Base-by-base conservation (phyloP, 2,888 invertebrate genomes). In the Parnassius apollo region DNA sequence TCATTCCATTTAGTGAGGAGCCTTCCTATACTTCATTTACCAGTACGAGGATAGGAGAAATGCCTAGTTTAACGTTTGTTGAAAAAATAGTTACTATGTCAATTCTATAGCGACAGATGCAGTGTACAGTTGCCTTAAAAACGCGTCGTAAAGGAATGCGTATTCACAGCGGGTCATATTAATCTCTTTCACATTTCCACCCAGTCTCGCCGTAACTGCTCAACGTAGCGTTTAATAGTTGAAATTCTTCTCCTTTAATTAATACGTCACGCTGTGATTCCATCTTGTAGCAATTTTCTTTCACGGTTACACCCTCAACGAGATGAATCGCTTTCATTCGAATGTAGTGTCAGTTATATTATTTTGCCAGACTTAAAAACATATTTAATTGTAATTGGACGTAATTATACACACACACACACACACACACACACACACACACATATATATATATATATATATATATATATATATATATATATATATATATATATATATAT, bases 101-200 rank as follows among this genome's bases (percentile, higher is more conserved):
- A 13, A 49, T 49, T 49, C 3, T 49, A 49, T n/a, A 49, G 49
- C 13, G 13, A 49, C 49, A 49, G n/a, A 46, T 49, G 1, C 60
- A 68, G 35, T 78, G 69, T 65, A 51, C 4, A 12, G 2, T 55
- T 48, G 44, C 11, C 78, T 65, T 69, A 55, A 71, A 35, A 69
- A 69, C 77, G 81, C 79, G 81, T 84, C 77, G 75, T 76, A 76
- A 79, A 85, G 86, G 86, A 85, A 87, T 87, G 81, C 81, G 81
- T 76, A 79, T 77, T 78, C 81, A 68, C 72, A 71, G 74, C 78
- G 78, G 81, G 76, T 82, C 81, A 82, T 86, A 88, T 87, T 85
- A 86, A 86, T 88, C 86, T 86, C 82, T 85, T 84, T 86, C 83
- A 77, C 83, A 81, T 86, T 84, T 82, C 80, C 72, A 78, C 78